Evolutionary conservation across 2,113 vertebrate species (phyloP).

Genomic region (Dasyornis broadbenti): DNA sequence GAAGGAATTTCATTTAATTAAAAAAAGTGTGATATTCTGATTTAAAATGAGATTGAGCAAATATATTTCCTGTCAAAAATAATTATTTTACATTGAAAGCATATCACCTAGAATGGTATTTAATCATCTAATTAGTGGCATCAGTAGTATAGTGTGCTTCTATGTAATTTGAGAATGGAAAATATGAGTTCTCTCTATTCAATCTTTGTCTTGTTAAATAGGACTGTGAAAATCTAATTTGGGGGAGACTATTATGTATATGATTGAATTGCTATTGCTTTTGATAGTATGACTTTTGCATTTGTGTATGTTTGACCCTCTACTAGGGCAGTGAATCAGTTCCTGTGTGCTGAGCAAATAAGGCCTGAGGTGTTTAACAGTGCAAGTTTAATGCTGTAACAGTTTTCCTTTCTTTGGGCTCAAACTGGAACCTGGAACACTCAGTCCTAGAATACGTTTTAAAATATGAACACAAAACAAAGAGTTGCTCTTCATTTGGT

Average conservation of each 20-base stretch:
- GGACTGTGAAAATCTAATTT: conserved; percentile 56
- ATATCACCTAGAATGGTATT: conserved; percentile 62
- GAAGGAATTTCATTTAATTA: conserved; percentile 47
- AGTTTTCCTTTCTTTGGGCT: not conserved
- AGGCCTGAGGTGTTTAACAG: not conserved
- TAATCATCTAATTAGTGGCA: conserved; percentile 68
- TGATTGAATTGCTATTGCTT: conserved; percentile 14
- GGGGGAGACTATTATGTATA: not conserved
- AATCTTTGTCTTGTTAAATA: conserved; percentile 54
- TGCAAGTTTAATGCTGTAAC: not conserved
- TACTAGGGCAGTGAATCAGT: not conserved
- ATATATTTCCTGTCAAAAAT: conserved; percentile 58
- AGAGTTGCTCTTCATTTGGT: not conserved
- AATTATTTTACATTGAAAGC: conserved; percentile 65
- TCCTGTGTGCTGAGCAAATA: not conserved
- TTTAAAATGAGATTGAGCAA: conserved; percentile 56
- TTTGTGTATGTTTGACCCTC: conserved; percentile 2
- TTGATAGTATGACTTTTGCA: conserved; percentile 1
- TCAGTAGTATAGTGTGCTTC: not conserved
- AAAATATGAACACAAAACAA: not conserved
- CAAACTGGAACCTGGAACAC: not conserved
- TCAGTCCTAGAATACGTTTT: not conserved
- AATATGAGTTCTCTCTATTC: conserved; percentile 22
- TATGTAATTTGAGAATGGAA: conserved; percentile 20
- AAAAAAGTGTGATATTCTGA: conserved; percentile 32